phyloP scores from a whole-genome alignment of 1,140 invertebrate species.

The Drosophila albomicans region DNA sequence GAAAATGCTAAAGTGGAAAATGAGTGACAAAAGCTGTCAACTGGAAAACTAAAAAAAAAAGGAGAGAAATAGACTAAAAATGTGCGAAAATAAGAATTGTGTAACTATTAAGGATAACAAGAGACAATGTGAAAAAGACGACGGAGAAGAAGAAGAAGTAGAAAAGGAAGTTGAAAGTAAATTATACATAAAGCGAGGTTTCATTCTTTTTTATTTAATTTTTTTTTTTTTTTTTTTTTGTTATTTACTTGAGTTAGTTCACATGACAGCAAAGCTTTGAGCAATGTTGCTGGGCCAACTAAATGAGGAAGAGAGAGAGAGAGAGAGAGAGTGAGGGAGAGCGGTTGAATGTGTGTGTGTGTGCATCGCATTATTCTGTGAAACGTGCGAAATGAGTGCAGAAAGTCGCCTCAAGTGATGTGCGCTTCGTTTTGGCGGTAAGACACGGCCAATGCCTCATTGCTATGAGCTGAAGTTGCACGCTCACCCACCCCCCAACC shows the following conservation, averaged over 20 bases:
- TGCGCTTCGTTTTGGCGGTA: conserved; percentile 46
- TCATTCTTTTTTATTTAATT: neutral
- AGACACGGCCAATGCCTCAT: conserved; percentile 7
- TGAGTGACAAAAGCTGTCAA: conserved; percentile 15
- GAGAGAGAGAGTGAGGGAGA: neutral
- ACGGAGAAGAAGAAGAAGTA: neutral
- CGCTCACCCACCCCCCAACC: conserved; percentile 5
- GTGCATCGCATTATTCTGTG: conserved; percentile 43
- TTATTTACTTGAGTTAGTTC: conserved; percentile 11
- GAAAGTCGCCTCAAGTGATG: conserved; percentile 75
- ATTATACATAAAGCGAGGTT: conserved; percentile 2
- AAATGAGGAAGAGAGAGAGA: too few relatives aligned
- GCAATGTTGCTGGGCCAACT: conserved; percentile 14
- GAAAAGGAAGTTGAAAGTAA: neutral
- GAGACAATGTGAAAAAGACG: neutral
- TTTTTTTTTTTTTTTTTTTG: neutral
- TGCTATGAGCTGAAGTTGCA: conserved; percentile 6
- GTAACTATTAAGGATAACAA: conserved; percentile 10
- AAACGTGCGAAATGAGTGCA: conserved; percentile 78
- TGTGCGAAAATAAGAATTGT: conserved; percentile 21
- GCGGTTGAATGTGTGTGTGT: neutral
- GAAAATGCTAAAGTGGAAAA: neutral
- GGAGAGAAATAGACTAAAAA: neutral
- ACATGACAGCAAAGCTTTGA: conserved; percentile 19
- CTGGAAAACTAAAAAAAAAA: conserved; percentile 1